These are phyloP conservation scores for Mastomys natalensis DNA, from an alignment of 2,113 vertebrate species.

Conservation along the genomic window DNA sequence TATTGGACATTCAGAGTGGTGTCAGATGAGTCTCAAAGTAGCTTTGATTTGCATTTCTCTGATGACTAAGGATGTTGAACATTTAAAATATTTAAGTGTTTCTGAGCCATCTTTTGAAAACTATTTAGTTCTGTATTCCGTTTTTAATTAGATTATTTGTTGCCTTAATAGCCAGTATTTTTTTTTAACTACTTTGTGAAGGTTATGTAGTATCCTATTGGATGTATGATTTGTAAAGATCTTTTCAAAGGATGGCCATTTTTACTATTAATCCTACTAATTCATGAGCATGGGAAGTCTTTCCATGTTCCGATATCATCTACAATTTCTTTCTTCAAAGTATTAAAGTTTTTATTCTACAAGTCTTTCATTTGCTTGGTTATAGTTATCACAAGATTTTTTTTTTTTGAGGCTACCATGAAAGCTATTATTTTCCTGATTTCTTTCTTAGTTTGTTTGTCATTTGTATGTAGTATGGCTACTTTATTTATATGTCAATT, in stretches of 20 bases:
- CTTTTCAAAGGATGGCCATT: background rate
- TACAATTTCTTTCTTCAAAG: background rate
- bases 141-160: background rate
- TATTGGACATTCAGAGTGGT: background rate
- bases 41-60: background rate
- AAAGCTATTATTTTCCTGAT: background rate
- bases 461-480: background rate
- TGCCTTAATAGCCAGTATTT: too few relatives aligned
- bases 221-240: background rate
- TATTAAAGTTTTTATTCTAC: background rate
- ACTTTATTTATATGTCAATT: background rate
- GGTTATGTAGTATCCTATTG: background rate
- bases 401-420: background rate
- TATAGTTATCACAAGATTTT: background rate
- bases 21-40: background rate
- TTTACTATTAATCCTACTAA: background rate
- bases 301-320: background rate
- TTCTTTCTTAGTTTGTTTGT: background rate
- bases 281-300: background rate
- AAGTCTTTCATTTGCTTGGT: background rate
- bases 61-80: background rate
- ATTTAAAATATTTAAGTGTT: background rate
- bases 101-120: background rate
- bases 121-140: background rate
- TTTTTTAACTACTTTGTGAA: too few relatives aligned